A percentile compares a stretch with the other conserved stretches of the same genome.
These are phyloP conservation scores for Rambutsinella grinnellia DNA, from an alignment of 2,888 invertebrate species.

Conservation along the genomic window DNA sequence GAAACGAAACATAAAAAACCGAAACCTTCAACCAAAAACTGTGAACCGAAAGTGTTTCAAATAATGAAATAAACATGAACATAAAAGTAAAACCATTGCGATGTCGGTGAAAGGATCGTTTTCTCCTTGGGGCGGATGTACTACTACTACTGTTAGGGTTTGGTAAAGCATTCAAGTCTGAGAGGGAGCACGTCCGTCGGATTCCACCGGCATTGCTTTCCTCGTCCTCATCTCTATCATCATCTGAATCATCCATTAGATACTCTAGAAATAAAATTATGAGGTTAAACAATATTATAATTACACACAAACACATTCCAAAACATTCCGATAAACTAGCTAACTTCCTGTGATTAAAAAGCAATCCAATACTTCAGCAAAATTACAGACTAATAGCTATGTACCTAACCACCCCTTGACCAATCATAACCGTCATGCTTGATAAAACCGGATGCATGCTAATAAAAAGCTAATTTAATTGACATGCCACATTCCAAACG, in stretches of 20 bases:
- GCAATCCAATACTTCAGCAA: background rate
- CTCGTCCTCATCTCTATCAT: conserved; percentile 69
- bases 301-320: conserved; percentile 46
- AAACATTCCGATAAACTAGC: conserved; percentile 2
- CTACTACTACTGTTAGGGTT: conserved; percentile 48
- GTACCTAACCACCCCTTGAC: no score
- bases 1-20: conserved; percentile 35
- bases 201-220: conserved; percentile 74
- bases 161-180: conserved; percentile 75
- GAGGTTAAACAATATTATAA: conserved; percentile 7
- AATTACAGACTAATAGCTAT: no score
- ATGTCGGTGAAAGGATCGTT: conserved; percentile 65
- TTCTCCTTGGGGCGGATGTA: conserved; percentile 58
- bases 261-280: conserved; percentile 55
- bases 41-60: no score
- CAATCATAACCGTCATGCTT: no score
- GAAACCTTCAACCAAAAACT: background rate
- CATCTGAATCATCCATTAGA: conserved; percentile 67
- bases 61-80: conserved; percentile 9
- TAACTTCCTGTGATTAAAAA: background rate
- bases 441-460: no score
- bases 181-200: conserved; percentile 84
- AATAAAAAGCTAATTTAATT: no score
- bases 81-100: conserved; percentile 62
- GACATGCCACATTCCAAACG: no score